phyloP scores from a whole-genome alignment of 2,797 vertebrate genomes.

The Psittacula derbiana region DNA sequence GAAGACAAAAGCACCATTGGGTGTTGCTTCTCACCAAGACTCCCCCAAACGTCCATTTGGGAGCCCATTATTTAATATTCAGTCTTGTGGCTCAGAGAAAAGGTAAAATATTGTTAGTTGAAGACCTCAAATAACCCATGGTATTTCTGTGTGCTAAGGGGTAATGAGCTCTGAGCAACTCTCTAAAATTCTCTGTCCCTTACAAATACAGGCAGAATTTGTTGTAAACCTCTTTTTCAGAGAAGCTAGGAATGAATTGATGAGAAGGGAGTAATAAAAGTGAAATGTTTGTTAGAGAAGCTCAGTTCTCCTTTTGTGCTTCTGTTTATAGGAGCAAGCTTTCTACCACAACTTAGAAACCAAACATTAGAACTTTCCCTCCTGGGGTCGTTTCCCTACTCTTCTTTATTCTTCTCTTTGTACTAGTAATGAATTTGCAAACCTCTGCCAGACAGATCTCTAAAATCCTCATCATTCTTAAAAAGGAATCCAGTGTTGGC shows the following conservation, averaged over 20 bases:
- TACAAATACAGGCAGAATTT: neutral
- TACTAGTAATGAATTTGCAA: conserved; percentile 16
- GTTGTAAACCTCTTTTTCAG: neutral
- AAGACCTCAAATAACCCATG: neutral
- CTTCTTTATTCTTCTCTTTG: neutral
- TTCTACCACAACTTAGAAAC: neutral
- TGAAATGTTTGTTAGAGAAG: conserved; percentile 14
- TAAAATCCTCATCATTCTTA: conserved; percentile 37
- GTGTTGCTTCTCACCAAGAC: neutral
- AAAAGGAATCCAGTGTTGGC: conserved; percentile 37
- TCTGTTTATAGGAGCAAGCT: neutral
- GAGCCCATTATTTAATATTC: neutral
- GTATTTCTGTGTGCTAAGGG: neutral
- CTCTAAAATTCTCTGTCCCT: neutral
- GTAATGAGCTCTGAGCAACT: neutral
- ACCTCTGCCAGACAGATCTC: neutral
- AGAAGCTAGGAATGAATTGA: neutral
- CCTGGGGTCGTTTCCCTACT: neutral
- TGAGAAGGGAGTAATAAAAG: conserved; percentile 45
- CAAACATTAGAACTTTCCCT: conserved; percentile 17
- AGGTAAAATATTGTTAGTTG: neutral
- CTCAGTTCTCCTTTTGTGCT: neutral
- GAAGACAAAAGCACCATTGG: neutral
- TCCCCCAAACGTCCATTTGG: neutral
- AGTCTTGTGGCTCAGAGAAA: conserved; percentile 2